These are phyloP conservation scores for Neocrepidodera transversa DNA, from an alignment of 2,888 invertebrate genomes.

Conservation along the genomic window DNA sequence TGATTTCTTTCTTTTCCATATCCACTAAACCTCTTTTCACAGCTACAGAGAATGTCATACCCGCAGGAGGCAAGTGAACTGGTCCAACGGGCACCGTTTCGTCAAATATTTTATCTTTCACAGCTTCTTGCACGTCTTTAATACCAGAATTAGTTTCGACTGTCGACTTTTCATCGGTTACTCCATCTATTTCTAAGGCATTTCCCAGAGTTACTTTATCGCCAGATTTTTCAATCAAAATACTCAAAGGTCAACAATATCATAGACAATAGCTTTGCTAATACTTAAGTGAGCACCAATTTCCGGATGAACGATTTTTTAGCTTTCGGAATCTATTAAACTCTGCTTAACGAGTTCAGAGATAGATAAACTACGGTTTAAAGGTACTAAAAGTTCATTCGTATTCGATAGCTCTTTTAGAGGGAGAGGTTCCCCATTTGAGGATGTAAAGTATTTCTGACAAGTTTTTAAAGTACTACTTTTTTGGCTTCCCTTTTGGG, in stretches of 20 bases:
- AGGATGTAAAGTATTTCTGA: constrained; percentile 69
- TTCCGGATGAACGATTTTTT: constrained; percentile 86
- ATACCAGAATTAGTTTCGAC: constrained; percentile 69
- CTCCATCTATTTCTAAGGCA: constrained; percentile 74
- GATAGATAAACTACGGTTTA: constrained; percentile 81
- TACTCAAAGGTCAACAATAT: constrained; percentile 85
- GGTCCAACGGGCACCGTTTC: constrained; percentile 49
- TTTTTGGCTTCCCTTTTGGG: constrained; percentile 72
- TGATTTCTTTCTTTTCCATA: constrained; percentile 69
- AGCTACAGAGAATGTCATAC: constrained; percentile 84
- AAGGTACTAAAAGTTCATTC: constrained; percentile 78
- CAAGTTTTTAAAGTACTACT: constrained; percentile 77
- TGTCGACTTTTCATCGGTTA: constrained; percentile 74
- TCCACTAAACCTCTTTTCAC: constrained; percentile 77
- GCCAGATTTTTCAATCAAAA: constrained; percentile 69
- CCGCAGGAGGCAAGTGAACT: constrained; percentile 76
- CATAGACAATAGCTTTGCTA: constrained; percentile 85
- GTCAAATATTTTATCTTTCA: constrained; percentile 72
- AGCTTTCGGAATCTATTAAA: constrained; percentile 74
- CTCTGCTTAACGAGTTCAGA: constrained; percentile 88
- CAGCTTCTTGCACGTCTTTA: constrained; percentile 74
- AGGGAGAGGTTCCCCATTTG: constrained; percentile 69
- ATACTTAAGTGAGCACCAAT: constrained; percentile 80
- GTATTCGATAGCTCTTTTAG: constrained; percentile 80
- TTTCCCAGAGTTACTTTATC: constrained; percentile 76